phyloP scores from a whole-genome alignment of 2,797 vertebrate species.

The Hemibagrus guttatus region DNA sequence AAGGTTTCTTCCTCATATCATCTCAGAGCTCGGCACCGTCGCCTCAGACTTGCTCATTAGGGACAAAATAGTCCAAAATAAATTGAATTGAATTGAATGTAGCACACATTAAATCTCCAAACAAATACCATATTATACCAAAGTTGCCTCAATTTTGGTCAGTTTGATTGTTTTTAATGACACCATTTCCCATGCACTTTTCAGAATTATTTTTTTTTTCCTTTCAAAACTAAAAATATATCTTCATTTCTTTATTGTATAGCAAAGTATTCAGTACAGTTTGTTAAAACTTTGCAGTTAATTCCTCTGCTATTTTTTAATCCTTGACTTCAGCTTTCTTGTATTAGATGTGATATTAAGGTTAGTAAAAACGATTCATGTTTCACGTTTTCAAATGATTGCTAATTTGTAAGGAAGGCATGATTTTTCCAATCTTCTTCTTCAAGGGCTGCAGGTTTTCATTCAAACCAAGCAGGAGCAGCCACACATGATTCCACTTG shows the following conservation, averaged over 20 bases:
- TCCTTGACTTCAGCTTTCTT: neutral
- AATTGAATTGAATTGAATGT: too few relatives aligned
- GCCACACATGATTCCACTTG: conserved; percentile 6
- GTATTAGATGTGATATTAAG: neutral
- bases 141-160: neutral
- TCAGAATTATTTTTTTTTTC: too few relatives aligned
- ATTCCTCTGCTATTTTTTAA: neutral
- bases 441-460: neutral
- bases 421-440: neutral
- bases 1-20: too few relatives aligned
- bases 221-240: neutral
- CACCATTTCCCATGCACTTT: neutral
- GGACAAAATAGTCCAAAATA: too few relatives aligned
- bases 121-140: neutral
- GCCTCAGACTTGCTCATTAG: too few relatives aligned
- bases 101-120: neutral
- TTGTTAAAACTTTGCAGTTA: too few relatives aligned
- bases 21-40: too few relatives aligned
- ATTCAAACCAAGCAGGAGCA: neutral
- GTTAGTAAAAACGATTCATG: neutral
- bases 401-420: conserved; percentile 9
- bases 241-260: neutral
- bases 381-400: neutral
- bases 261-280: too few relatives aligned
- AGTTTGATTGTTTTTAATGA: neutral